A percentile compares a stretch with the other conserved stretches of the same genome.
Conservation (phyloP, 2,888 invertebrate species). For the Drepanosiphum platanoidis region DNA sequence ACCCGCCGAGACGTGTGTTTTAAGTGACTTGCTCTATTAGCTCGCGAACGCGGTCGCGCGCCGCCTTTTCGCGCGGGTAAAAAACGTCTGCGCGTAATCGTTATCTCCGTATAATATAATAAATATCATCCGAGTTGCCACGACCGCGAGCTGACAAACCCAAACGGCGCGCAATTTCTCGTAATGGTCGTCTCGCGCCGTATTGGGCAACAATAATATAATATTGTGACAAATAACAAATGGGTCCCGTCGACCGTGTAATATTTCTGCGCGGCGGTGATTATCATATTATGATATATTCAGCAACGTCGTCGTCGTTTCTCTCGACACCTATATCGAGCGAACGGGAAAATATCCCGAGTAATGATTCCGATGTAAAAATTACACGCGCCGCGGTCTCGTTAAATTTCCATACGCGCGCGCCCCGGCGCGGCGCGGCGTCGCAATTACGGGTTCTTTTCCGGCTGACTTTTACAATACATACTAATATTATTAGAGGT, state of each 20-base stretch:
- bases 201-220: conserved; percentile 13
- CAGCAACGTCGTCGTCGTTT: background rate
- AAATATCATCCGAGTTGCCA: background rate
- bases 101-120: background rate
- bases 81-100: background rate
- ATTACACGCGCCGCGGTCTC: too few relatives aligned
- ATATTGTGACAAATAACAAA: conserved; percentile 9
- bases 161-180: background rate
- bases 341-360: background rate
- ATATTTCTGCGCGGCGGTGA: background rate
- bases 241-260: background rate
- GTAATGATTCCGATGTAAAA: too few relatives aligned
- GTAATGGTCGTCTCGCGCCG: background rate
- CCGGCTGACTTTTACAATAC: too few relatives aligned
- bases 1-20: background rate
- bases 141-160: background rate
- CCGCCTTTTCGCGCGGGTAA: background rate
- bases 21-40: background rate
- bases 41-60: background rate
- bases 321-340: background rate
- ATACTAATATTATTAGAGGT: background rate
- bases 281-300: too few relatives aligned
- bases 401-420: background rate
- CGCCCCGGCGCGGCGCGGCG: too few relatives aligned
- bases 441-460: too few relatives aligned